Evolutionary conservation across 2,888 invertebrate species (phyloP).

Genomic region (Villa cingulata): DNA sequence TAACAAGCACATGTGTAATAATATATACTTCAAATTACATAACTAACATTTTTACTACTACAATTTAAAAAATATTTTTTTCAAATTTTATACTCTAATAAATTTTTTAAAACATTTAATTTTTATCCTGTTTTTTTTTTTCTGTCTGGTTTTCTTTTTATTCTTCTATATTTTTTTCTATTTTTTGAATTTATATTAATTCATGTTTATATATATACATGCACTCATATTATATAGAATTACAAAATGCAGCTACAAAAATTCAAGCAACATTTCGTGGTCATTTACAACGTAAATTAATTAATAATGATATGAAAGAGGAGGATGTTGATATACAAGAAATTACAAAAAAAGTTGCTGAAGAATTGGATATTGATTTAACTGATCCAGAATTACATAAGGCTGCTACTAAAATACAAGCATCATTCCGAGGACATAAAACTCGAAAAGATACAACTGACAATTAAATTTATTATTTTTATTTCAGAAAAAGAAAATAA

Average conservation of each 20-base stretch:
- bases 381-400: conserved; percentile 76
- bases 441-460: conserved; percentile 53
- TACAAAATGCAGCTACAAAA: conserved; percentile 73
- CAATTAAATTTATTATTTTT: conserved; percentile 22
- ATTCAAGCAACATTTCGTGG: conserved; percentile 87
- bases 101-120: no score
- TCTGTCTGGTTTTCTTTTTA: no score
- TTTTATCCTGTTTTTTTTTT: no score
- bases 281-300: conserved; percentile 70
- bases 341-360: conserved; percentile 46
- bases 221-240: conserved; percentile 47
- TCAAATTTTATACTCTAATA: no score
- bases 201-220: no score
- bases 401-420: conserved; percentile 85
- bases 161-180: no score
- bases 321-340: conserved; percentile 37
- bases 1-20: no score
- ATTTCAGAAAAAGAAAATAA: no score
- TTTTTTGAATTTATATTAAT: no score
- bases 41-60: no score
- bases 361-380: conserved; percentile 74
- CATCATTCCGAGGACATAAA: conserved; percentile 82
- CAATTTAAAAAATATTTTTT: no score
- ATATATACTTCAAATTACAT: no score
- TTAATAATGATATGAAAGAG: conserved; percentile 35